phyloP scores from a whole-genome alignment of 2,797 vertebrate genomes.

The Decapterus maruadsi region DNA sequence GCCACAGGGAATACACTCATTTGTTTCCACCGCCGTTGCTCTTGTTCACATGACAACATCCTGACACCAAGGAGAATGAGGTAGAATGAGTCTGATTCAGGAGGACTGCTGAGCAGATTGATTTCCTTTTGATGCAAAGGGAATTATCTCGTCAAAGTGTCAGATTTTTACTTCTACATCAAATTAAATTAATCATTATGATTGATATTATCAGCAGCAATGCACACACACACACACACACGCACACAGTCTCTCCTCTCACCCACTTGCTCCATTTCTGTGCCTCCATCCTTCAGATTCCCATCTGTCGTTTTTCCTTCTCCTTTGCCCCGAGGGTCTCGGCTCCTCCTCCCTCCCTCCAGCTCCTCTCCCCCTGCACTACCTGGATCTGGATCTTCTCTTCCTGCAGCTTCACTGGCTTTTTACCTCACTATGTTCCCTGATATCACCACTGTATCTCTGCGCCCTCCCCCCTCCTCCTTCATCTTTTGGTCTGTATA shows the following conservation, averaged over 20 bases:
- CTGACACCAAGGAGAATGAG: constrained; percentile 6
- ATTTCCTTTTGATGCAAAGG: constrained; percentile 18
- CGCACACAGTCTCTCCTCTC: constrained; percentile 18
- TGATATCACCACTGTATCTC: constrained; percentile 14
- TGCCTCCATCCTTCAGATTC: constrained; percentile 63
- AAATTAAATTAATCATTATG: constrained; percentile 27
- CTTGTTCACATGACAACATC: constrained; percentile 29
- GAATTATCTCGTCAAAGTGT: constrained; percentile 18
- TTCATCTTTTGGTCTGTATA: background rate
- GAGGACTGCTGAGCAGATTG: constrained; percentile 11
- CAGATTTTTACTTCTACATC: constrained; percentile 22
- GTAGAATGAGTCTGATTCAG: background rate
- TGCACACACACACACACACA: background rate
- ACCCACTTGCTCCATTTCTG: constrained; percentile 40
- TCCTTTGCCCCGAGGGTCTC: constrained; percentile 64
- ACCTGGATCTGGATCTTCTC: constrained; percentile 36
- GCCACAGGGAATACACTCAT: constrained; percentile 1
- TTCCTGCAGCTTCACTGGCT: constrained; percentile 27
- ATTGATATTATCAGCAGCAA: constrained; percentile 27
- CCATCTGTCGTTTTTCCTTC: constrained; percentile 70
- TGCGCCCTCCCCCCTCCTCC: constrained; percentile 3
- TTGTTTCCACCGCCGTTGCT: constrained; percentile 21
- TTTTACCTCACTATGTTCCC: constrained; percentile 15
- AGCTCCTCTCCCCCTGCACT: constrained; percentile 16
- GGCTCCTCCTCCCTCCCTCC: constrained; percentile 41